These are phyloP conservation scores for Phaetusa simplex DNA, from an alignment of 2,113 vertebrate species.

Conservation along the genomic window DNA sequence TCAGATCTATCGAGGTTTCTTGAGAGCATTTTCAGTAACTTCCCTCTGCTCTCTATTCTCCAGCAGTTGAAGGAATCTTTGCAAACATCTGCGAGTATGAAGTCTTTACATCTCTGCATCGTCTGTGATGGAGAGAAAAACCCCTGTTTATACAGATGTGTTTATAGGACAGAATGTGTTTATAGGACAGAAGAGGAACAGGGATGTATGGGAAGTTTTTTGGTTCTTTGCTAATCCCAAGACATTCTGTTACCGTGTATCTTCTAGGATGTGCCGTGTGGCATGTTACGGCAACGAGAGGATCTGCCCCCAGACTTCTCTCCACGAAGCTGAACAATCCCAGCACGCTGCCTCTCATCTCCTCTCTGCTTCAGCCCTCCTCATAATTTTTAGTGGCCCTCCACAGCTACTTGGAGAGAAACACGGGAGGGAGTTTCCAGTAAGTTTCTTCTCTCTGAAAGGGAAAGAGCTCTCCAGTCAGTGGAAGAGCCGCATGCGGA, in stretches of 20 bases:
- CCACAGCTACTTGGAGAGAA: not conserved
- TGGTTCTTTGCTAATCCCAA: not conserved
- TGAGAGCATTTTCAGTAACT: not conserved
- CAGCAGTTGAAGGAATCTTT: not conserved
- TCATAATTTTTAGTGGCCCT: not conserved
- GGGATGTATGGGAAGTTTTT: not conserved
- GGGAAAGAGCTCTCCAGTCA: not conserved
- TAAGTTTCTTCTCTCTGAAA: not conserved
- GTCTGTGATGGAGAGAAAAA: not conserved
- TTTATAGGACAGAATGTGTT: not conserved
- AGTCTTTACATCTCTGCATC: not conserved
- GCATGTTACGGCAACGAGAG: accelerated
- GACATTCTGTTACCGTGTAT: too few species aligned
- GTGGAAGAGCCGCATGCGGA: not conserved
- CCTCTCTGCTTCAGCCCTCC: not conserved
- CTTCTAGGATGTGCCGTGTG: accelerated
- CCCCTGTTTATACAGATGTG: not conserved
- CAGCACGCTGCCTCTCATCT: not conserved
- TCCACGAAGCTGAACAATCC: not conserved
- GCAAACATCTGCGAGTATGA: not conserved
- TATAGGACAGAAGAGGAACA: not conserved
- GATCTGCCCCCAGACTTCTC: not conserved
- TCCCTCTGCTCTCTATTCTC: not conserved
- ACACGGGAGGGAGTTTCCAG: accelerated
- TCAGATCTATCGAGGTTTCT: not conserved